Evolutionary conservation across 35 echinoderm and acorn worm species (phyloP).

Genomic region (Antedon bifida): DNA sequence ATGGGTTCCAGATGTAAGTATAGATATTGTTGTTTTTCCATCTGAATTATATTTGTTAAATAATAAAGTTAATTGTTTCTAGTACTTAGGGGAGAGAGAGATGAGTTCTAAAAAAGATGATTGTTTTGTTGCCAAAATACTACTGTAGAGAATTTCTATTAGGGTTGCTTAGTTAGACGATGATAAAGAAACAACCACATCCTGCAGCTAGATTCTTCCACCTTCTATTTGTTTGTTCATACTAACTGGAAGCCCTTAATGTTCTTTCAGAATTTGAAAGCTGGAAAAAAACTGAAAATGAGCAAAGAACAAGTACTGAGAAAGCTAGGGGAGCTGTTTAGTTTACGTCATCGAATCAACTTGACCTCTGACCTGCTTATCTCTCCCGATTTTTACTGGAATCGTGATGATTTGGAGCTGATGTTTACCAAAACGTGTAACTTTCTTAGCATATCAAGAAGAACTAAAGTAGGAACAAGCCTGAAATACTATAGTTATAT

Average conservation of each 20-base stretch:
- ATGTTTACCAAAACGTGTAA: slow-evolving; percentile 74
- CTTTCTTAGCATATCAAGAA: slow-evolving; percentile 62
- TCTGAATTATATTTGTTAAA: too few relatives aligned
- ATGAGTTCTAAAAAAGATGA: too few relatives aligned
- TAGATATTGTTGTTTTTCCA: background rate
- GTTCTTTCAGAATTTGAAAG: slow-evolving; percentile 43
- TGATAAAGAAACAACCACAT: too few relatives aligned
- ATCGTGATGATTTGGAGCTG: slow-evolving; percentile 60
- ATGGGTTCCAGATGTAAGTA: slow-evolving; percentile 75
- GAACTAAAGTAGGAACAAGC: slow-evolving; percentile 52
- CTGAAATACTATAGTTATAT: too few relatives aligned
- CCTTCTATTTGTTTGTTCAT: too few relatives aligned
- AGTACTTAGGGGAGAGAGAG: too few relatives aligned
- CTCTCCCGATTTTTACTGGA: slow-evolving; percentile 97
- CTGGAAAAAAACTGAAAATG: slow-evolving; percentile 58
- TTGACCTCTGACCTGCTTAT: slow-evolving; percentile 90
- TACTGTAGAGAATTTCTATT: too few relatives aligned
- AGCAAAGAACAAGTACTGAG: slow-evolving; percentile 54
- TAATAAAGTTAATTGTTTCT: too few relatives aligned
- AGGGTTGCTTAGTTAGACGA: too few relatives aligned
- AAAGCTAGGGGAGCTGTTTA: slow-evolving; percentile 72
- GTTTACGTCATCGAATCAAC: slow-evolving; percentile 80
- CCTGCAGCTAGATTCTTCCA: too few relatives aligned
- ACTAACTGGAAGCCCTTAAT: background rate
- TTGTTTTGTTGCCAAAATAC: too few relatives aligned